Base-by-base conservation (phyloP, 2,888 invertebrate genomes). In the Antheraea assamensis region DNA sequence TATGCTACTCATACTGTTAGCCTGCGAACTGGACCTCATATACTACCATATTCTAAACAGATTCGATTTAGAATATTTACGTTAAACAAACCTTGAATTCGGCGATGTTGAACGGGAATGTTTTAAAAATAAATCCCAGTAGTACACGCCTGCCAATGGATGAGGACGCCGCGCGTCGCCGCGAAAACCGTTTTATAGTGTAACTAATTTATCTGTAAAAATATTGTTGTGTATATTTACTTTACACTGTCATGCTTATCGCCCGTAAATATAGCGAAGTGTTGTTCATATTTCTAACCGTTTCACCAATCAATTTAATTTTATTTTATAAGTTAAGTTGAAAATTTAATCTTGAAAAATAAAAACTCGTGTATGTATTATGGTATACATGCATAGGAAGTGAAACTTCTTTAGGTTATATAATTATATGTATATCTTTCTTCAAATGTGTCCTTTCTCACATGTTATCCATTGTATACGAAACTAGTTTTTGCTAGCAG, bases 21-120 rank as follows among this genome's bases (percentile, higher is more conserved):
- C 95, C 72, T 95, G 94, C 83, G 95, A 95, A 88, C 87, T 95
- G 89, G 94, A 95, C 85, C 77, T 95, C 24, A 87, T 95, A 74
- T 95, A 92, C 78, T 95, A 94, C 75, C 94, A 93, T 70, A 78
- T 85, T 66, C 61, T 74, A 24, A 70, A 74, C 66, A 74, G 68
- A 77, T 35, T 80, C 76, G 72, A 77, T 73, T 71, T 61, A 58
- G 64, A 76, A 75, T 70, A 73, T 73, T 73, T 27, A 71, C 71
- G 42, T 66, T 71, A 71, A 52, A n/a, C 64, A 49, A 78, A 80
- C 84, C 82, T 85, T 83, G 83, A 79, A 77, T 77, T 76, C 74
- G 71, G 73, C 73, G 73, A 75, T 75, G 78, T 75, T 75, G 76
- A 74, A 78, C 42, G 75, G 78, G 80, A 72, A 76, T 83, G 85